Base-by-base conservation (phyloP, 30 jellyfish, hydroid and myxozoan species). In the Mastigias papua region DNA sequence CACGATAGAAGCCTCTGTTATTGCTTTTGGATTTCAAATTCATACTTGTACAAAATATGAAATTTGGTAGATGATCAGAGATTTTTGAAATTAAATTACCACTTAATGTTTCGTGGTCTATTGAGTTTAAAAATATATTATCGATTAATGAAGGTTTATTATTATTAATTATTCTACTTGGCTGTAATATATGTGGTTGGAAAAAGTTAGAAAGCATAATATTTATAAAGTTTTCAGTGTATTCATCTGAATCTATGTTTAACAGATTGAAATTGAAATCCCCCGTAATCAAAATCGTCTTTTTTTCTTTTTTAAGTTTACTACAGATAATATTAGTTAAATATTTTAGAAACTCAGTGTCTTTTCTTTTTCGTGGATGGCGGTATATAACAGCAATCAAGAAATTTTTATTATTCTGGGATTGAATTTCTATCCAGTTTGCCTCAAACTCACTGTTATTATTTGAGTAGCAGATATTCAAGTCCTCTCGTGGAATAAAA, bases 101-200 rank as follows among this genome's bases (percentile, higher is more conserved):
- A 48, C 73, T 80, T 2, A 61, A 32, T 3, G 73, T 67, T 64
- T 80, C 90, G 63, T 30, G 73, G 3, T 80, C 82, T 4, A 80
- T 65, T 22, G 73, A 80, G 30, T 80, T 80, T 31, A 80, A 26
- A 42, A 80, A 60, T 0, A 80, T 80, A 34, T 80, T 80, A 22
- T 80, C 81, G 22, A 80, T 80, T 32, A 80, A 64, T 34, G 90
- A 37, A 22, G 90, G 90, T 37, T 61, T 60, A 28, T 62, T 34
- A 46, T 61, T 33, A 30, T 60, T 67, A 16, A 42, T 1, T 10
- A 62, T n/a, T 80, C 64, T 80, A 48, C 88, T 77, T 1, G 88
- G 88, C 88, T 77, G 76, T 15, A 77, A 68, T 19, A 77, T 77
- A 58, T 60, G 90, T 23, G 71, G 90, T 48, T 80, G 90, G 77